Conservation (phyloP, 2,888 invertebrate genomes). For the Lepidocyrtinus sp. region DNA sequence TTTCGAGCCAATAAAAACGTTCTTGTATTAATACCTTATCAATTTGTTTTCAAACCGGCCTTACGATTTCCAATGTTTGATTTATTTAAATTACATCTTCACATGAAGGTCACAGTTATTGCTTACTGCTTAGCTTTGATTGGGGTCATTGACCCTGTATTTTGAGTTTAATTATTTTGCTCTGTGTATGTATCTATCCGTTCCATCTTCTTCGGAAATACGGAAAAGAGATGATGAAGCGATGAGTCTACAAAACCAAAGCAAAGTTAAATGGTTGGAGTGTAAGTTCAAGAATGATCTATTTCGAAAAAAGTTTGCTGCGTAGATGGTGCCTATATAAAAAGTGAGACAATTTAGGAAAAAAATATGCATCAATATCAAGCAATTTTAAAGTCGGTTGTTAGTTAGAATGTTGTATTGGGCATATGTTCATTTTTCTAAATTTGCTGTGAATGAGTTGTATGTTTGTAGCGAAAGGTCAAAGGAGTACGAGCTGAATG, state of each 20-base stretch:
- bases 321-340: neutral
- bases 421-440: no score
- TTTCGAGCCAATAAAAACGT: no score
- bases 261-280: no score
- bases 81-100: neutral
- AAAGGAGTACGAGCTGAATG: neutral
- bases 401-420: neutral
- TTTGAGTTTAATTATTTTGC: neutral
- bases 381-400: neutral
- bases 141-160: neutral
- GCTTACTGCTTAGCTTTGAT: neutral
- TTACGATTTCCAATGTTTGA: neutral
- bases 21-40: no score
- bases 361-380: neutral
- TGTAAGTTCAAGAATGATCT: neutral
- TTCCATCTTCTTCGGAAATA: neutral
- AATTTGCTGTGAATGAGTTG: no score
- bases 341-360: neutral
- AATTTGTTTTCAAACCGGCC: no score
- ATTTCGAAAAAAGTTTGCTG: neutral
- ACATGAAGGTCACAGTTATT: neutral
- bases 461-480: neutral
- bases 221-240: neutral
- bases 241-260: neutral
- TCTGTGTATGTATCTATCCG: neutral